Base-by-base conservation (phyloP, 2,797 vertebrate genomes). In the Alfaro cultratus region DNA sequence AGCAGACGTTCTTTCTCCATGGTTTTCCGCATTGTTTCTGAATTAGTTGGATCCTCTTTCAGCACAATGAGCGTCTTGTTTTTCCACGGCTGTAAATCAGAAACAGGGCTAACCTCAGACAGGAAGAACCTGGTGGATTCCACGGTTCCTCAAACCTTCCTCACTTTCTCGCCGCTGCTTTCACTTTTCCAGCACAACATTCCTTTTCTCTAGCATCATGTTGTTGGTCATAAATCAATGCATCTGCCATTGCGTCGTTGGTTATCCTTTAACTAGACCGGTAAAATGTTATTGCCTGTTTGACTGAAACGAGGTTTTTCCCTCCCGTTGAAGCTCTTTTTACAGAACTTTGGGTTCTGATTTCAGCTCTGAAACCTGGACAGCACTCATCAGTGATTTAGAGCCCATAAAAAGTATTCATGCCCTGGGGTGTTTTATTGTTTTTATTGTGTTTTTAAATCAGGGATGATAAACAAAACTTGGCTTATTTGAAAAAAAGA, bases 131-230 rank as follows among this genome's bases (percentile, higher is more conserved):
- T 23, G 39, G 55, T 62, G 57, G 39, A 62, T 62, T 76, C 74
- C 41, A 46, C 4, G n/a, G n/a, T 60, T 75, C 74, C 74, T 75
- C 55, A 57, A 76, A 18, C n/a, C 21, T 60, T 75, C 74, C 74
- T 45, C 55, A 43, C 36, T 62, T 60, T 41, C 15, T 31, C 18
- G 5, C 29, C 2, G 5, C 6, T 31, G 11, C 57, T 76, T 76
- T 76, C 74, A 34, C 41, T 62, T 64, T 62, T 45, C 10, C 29
- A n/a, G 11, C 41, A 13, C 55, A 15, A 13, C n/a, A 46, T 76
- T 76, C 74, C 74, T 62, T 46, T 41, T 31, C 34, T 46, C 41
- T 15, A 12, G 21, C 29, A 46, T 34, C 41, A 64, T 18, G 12
- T 16, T 16, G 36, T 23, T 26, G 31, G 45, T 60, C 11, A 46